Base-by-base conservation (phyloP, 2,888 invertebrate species). In the Camponotus fellah region DNA sequence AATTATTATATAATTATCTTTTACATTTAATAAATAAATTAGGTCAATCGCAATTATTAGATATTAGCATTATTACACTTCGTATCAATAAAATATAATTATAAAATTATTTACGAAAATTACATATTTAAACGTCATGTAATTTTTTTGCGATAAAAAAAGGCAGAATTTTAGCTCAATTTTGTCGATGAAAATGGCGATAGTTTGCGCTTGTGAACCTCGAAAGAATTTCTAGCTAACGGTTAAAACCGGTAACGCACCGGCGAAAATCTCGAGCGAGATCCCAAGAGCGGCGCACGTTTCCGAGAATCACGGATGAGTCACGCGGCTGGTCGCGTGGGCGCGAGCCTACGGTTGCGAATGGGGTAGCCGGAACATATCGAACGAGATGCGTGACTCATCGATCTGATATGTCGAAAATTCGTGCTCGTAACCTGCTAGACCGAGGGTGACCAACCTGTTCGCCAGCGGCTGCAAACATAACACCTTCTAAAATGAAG, bases 341-440 rank as follows among this genome's bases (percentile, higher is more conserved):
- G 92, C 88, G 90, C 79, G 40, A 12, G 56, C 66, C 26, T 26
- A 26, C 26, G 26, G 77, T 43, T n/a, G 88, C 85, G 87, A 89
- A 90, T 84, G 89, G 90, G 89, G 91, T 90, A 91, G 88, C 87
- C 88, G 89, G 91, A 91, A 88, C 90, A 88, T 88, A 92, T 92
- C 89, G 89, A 89, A 89, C 88, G 86, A 91, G 90, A 92, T 72
- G 86, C 81, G 81, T 93, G 93, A 93, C 92, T 93, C 93, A 93
- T 86, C 91, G 85, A 90, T 88, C 91, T 90, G 90, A 90, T 91
- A 92, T 92, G 91, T 87, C 37, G 87, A 85, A 91, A 90, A 93
- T 92, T 91, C 88, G 80, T 82, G 86, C 85, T 26, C 86, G 85
- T 88, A 89, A 89, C 87, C 88, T 89, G 89, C 79, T 79, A 60